Base-by-base conservation (phyloP, 2,797 vertebrate species). In the Danio albolineatus region DNA sequence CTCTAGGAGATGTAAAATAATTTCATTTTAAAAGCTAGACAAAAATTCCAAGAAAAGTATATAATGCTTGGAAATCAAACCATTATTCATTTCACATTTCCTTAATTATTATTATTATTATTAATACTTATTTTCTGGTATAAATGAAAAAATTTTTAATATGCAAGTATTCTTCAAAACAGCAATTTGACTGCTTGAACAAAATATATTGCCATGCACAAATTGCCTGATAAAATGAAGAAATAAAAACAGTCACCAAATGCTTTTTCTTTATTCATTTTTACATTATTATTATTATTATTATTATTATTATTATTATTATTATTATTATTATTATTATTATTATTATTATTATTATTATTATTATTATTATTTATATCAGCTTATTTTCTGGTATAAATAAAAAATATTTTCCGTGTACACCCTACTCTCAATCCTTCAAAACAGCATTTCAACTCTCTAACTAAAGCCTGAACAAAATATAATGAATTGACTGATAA, bases 161-260 rank as follows among this genome's bases (percentile, higher is more conserved):
- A n/a, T 53, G 4, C 5, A 28, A 75, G 21, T n/a, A 21, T n/a
- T 2, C n/a, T 64, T 75, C 0, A n/a, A 6, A 64, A 41, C 36
- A 53, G 7, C 7, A 0, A 48, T 53, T 38, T 48, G 12, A 16
- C 53, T 69, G 7, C 7, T 6, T 7, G 46, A 21, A 7, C 46
- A 71, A 44, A 79, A 64, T 46, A 56, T 14, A 79, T 69, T 73
- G 67, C 49, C 17, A 46, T 64, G 67, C 46, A 62, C 69, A 51
- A 60, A 61, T 39, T 19, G 65, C 65, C 59, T 54, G 73, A 59
- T 78, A 72, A 66, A 78, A 21, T 13, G 53, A 71, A 13, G 3
- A 53, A 14, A 41, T 51, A 54, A 17, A 53, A 79, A 36, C 44
- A 64, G 62, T 49, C 43, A 81, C 84, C 44, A 76, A 72, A 79